Percentiles rank a stretch among this genome's conserved stretches.
These are phyloP conservation scores for Dicranocentrus wangi DNA, from an alignment of 2,888 invertebrate genomes.

Conservation along the genomic window DNA sequence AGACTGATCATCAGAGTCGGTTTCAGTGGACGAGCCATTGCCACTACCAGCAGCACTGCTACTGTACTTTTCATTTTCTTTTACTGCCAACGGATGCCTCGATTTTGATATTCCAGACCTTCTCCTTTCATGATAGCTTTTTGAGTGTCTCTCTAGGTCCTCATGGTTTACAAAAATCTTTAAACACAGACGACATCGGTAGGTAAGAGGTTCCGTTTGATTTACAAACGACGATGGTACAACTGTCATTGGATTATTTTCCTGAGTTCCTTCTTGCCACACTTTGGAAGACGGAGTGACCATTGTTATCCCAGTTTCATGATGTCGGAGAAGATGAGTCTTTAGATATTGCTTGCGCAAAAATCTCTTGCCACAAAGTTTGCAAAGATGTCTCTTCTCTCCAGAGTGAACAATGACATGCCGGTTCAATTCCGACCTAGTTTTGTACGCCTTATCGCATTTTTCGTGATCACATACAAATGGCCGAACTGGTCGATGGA, in stretches of 20 bases:
- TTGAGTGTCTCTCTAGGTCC: slow-evolving; percentile 28
- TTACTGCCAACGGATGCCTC: no score
- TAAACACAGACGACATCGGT: slow-evolving; percentile 7
- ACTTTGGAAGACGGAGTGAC: slow-evolving; percentile 23
- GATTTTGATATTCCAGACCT: not conserved
- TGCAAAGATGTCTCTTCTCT: slow-evolving; percentile 49
- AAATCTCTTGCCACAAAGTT: slow-evolving; percentile 50
- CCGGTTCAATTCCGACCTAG: slow-evolving; percentile 48
- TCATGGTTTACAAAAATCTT: slow-evolving; percentile 50
- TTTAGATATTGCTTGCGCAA: slow-evolving; percentile 57
- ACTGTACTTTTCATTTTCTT: no score
- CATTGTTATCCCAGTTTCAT: slow-evolving; percentile 51
- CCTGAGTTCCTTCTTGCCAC: no score
- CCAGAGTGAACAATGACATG: slow-evolving; percentile 55
- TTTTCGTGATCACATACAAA: slow-evolving; percentile 46
- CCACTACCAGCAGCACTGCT: not conserved
- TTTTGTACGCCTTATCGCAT: slow-evolving; percentile 57
- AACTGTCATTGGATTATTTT: not conserved
- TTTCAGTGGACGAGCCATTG: not conserved
- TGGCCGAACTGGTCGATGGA: slow-evolving; percentile 51
- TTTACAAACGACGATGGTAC: slow-evolving; percentile 32
- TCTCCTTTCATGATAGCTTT: slow-evolving; percentile 51
- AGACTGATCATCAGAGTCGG: not conserved
- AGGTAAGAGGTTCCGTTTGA: slow-evolving; percentile 31
- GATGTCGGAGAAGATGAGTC: slow-evolving; percentile 55